These are phyloP conservation scores for Norana najaformis DNA, from an alignment of 2,888 invertebrate species.

Conservation along the genomic window DNA sequence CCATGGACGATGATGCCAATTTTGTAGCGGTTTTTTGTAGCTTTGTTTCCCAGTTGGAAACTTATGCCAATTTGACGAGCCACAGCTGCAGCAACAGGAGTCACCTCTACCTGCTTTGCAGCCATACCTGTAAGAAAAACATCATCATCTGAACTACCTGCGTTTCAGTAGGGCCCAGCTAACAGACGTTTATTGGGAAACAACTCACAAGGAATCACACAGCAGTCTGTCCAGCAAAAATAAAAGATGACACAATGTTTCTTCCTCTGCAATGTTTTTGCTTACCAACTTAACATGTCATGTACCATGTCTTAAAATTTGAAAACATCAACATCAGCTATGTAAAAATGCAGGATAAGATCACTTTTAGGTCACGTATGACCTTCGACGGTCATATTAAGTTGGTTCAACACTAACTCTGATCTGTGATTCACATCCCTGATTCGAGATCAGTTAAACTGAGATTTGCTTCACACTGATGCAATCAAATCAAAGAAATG, in stretches of 20 bases:
- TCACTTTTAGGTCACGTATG: background rate
- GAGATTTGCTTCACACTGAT: background rate
- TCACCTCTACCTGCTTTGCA: background rate
- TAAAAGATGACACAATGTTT: background rate
- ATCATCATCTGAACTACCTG: background rate
- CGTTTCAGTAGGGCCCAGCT: background rate
- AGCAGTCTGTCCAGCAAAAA: background rate
- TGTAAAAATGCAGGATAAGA: background rate
- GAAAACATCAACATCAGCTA: background rate
- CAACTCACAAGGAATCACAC: background rate
- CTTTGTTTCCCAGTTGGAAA: background rate
- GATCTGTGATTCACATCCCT: background rate
- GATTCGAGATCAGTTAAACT: background rate
- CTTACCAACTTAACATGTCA: too few relatives aligned
- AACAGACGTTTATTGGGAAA: background rate
- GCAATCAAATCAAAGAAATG: background rate
- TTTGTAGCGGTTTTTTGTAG: conserved; percentile 54
- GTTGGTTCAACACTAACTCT: background rate
- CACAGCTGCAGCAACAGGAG: conserved; percentile 25
- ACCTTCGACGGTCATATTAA: background rate
- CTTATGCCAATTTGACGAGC: conserved; percentile 25
- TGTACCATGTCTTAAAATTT: too few relatives aligned
- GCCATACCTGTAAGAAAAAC: background rate
- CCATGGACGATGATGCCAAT: conserved; percentile 62
- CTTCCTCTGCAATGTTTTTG: background rate